A percentile compares a stretch with the other conserved stretches of the same genome.
Evolutionary conservation across 2,888 invertebrate species (phyloP).

Genomic region (Chrysolina haemoptera): DNA sequence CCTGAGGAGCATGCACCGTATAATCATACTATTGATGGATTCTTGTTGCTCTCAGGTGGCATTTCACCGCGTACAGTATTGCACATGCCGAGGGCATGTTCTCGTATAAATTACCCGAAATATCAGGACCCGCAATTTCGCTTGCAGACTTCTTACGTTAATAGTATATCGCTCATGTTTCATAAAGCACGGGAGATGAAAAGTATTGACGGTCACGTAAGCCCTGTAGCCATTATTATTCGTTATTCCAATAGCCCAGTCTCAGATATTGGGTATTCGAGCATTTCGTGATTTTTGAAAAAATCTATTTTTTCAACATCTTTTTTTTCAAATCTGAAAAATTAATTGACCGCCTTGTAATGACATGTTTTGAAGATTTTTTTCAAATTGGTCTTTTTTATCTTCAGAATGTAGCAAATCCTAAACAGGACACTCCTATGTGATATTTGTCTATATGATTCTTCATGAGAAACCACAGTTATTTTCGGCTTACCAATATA

Average conservation of each 20-base stretch:
- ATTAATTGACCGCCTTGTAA: too few relatives aligned
- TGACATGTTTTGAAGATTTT: too few relatives aligned
- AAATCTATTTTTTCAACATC: too few relatives aligned
- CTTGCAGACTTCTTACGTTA: slow-evolving; percentile 44
- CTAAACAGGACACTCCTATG: too few relatives aligned
- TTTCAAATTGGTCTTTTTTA: too few relatives aligned
- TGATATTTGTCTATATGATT: too few relatives aligned
- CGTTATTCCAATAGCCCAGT: not conserved
- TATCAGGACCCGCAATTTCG: slow-evolving; percentile 43
- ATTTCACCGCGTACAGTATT: slow-evolving; percentile 45
- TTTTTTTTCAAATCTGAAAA: too few relatives aligned
- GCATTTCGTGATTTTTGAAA: too few relatives aligned
- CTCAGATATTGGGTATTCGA: not conserved
- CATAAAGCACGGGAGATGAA: slow-evolving; percentile 45
- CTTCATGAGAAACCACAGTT: too few relatives aligned
- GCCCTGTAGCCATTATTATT: slow-evolving; percentile 45
- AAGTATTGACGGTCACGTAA: slow-evolving; percentile 52
- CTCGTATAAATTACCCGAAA: slow-evolving; percentile 53
- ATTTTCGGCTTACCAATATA: too few relatives aligned
- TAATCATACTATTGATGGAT: slow-evolving; percentile 40
- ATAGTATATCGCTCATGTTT: slow-evolving; percentile 48
- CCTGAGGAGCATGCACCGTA: slow-evolving; percentile 33
- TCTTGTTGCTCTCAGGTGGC: slow-evolving; percentile 24
- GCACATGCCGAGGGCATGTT: slow-evolving; percentile 49
- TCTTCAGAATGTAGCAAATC: too few relatives aligned